Evolutionary conservation across 2,797 vertebrate genomes (phyloP), one percentile per base, ranked within the genome.

Genomic region (Ispidina lecontei): DNA sequence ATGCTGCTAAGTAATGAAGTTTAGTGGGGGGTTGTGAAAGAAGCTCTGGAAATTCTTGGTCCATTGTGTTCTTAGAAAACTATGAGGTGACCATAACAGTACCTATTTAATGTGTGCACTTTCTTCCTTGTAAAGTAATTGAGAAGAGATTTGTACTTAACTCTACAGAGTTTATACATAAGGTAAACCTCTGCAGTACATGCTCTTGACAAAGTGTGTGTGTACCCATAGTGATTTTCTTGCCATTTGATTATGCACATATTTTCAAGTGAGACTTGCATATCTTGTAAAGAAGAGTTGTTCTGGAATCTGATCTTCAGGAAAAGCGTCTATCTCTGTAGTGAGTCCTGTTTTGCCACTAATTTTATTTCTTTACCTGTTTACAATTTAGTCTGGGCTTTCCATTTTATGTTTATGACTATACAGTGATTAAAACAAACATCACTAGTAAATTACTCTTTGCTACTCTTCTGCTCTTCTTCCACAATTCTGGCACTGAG

Each of bases 111-210:
- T 70, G 55, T 71, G n/a, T 79, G 28, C 9, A 14, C 7, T 89
- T 89, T 17, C 37, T 89, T 89, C 41, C 47, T 39, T 73, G 39
- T 56, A 44, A 8, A 29, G 23, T 54, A 52, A 39, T 7, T 75
- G 82, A 69, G 63, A 62, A 74, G n/a, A 68, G 37, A 62, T 79
- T 76, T 70, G 8, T 69, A 54, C n/a, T 59, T 81, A 16, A 14
- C 1, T 82, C 29, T 31, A 0, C 0, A 0, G 47, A 55, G 4
- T 22, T 87, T 59, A 18, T 51, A 26, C 2, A 3, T 44, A 62
- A 76, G 31, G 31, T 14, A 55, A 10, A 39, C 7, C 14, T 82
- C 18, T 63, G 47, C 68, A 73, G 10, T 65, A 26, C 11, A 2
- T 12, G 9, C 17, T 79, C 20, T 26, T 51, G 43, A 29, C 23